Base-by-base conservation (phyloP, 2,113 vertebrate species). In the Zapus hudsonius region DNA sequence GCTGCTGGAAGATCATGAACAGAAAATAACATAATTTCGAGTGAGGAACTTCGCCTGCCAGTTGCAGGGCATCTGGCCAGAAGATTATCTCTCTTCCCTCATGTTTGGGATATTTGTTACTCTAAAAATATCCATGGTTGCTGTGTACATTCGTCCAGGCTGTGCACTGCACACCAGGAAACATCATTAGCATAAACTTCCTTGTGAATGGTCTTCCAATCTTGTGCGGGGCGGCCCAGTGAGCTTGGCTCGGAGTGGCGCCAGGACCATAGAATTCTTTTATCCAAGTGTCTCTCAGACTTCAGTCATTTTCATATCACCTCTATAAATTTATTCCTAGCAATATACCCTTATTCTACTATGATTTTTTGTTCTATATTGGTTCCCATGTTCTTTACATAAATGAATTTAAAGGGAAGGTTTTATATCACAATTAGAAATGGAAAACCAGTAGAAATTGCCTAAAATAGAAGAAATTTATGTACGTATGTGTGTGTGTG, bases 41-140 rank as follows among this genome's bases (percentile, higher is more conserved):
- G 44, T 8, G 90, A 92, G 93, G 72, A 90, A 87, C 42, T 69
- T 78, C 33, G 80, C 78, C 55, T 84, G 88, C 84, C 88, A 82
- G 44, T 82, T 76, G 75, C 88, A 91, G 82, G 79, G 85, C 85
- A 85, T 84, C 82, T 42, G 44, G 78, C 78, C 52, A 74, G 82
- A 89, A 95, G 69, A 79, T 89, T 61, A 12, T 55, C 59, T 79
- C 47, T 69, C 63, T 92, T 69, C 59, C 72, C 42, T 78, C 11
- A 0, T 81, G 73, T 84, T 90, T 74, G 78, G 78, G 82, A 55
- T 87, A 85, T 93, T 86, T 91, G 74, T 92, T 64, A 31, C 92
- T 94, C 92, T 92, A 72, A 93, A 96, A 92, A 93, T 90, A 94
- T 42, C 78, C 38, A 0, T 0, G 57, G 52, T 59, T 25, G 82